phyloP scores from a whole-genome alignment of 1,140 invertebrate genomes.

The Sipha flava region DNA sequence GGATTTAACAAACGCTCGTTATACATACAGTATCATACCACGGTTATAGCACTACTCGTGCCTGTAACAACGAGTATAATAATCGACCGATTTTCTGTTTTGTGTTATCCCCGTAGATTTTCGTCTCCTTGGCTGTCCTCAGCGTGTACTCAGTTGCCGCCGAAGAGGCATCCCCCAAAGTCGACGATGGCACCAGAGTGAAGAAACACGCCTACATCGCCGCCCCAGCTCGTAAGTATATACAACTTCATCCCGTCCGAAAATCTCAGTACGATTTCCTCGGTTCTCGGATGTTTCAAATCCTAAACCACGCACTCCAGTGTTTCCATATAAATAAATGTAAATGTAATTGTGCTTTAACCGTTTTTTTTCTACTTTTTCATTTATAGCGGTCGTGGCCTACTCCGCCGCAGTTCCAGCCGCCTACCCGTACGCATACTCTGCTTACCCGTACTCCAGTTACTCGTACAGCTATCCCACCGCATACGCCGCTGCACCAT shows the following conservation, averaged over 20 bases:
- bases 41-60: no score
- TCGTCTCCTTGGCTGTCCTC: slow-evolving; percentile 15
- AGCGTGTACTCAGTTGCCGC: slow-evolving; percentile 25
- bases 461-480: not conserved
- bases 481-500: slow-evolving; percentile 14
- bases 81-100: no score
- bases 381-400: not conserved
- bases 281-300: no score
- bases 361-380: not conserved
- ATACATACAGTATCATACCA: no score
- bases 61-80: no score
- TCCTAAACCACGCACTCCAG: no score
- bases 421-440: slow-evolving; percentile 21
- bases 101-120: not conserved
- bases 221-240: slow-evolving; percentile 2
- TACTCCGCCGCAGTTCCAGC: slow-evolving; percentile 24
- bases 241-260: no score
- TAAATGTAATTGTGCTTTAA: no score
- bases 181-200: not conserved
- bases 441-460: slow-evolving; percentile 20
- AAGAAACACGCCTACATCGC: slow-evolving; percentile 34
- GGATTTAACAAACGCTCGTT: no score
- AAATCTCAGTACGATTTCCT: no score
- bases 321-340: no score
- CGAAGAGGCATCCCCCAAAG: not conserved